Conservation (phyloP, 2,797 vertebrate genomes). For the Tinamus major region DNA sequence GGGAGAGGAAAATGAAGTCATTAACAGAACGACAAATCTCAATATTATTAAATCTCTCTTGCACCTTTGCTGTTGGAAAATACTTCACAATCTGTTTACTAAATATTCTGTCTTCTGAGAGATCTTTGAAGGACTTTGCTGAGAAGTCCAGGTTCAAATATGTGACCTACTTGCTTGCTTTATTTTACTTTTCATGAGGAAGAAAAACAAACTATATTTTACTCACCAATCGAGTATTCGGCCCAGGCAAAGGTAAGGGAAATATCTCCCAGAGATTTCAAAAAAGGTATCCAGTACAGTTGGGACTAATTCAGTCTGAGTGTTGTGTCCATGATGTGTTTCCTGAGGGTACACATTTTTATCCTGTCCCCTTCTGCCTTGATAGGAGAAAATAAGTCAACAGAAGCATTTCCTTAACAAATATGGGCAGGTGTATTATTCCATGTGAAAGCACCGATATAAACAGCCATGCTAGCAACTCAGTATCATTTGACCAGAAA, state of each 20-base stretch:
- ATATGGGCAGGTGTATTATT: not conserved
- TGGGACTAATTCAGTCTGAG: not conserved
- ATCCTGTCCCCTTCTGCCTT: not conserved
- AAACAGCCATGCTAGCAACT: slow-evolving; percentile 6
- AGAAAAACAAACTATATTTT: not conserved
- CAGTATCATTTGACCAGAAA: slow-evolving; percentile 6
- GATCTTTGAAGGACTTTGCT: not conserved
- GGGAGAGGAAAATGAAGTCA: slow-evolving; percentile 14
- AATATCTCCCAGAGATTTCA: not conserved
- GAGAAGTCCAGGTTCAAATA: not conserved
- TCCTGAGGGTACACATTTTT: not conserved
- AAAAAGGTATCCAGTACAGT: not conserved
- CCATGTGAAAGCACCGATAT: not conserved
- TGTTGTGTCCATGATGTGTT: not conserved
- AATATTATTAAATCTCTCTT: not conserved
- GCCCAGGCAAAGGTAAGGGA: not conserved
- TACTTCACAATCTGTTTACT: not conserved
- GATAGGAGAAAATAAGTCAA: not conserved
- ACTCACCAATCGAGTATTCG: not conserved
- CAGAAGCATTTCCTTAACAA: slow-evolving; percentile 2
- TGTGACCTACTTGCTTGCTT: not conserved
- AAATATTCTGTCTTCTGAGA: not conserved
- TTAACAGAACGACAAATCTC: slow-evolving; percentile 24
- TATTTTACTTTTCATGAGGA: not conserved
- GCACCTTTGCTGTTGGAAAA: not conserved